phyloP scores from a whole-genome alignment of 2,797 vertebrate genomes.

The Leptatherina wallacei region DNA sequence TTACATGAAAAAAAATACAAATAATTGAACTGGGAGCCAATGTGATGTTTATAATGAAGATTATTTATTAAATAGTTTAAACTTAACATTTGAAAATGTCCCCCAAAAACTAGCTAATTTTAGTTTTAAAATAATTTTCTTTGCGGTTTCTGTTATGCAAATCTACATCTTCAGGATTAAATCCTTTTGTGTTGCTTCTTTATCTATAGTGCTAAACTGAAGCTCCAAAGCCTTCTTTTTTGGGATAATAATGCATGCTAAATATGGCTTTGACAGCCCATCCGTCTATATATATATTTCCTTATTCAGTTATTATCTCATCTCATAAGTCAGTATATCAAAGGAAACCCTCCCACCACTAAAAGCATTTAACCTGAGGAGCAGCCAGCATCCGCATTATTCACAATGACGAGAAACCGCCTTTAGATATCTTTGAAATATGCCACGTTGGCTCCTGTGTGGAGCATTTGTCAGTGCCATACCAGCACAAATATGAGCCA shows the following conservation, averaged over 20 bases:
- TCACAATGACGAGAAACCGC: slow-evolving; percentile 49
- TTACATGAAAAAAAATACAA: background rate
- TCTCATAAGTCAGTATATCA: slow-evolving; percentile 35
- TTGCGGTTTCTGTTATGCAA: background rate
- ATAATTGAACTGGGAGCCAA: background rate
- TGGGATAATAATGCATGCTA: slow-evolving; percentile 6
- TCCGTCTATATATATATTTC: background rate
- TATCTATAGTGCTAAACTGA: slow-evolving; percentile 2
- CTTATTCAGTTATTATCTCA: slow-evolving; percentile 49
- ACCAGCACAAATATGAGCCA: slow-evolving; percentile 48
- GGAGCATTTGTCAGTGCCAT: slow-evolving; percentile 66
- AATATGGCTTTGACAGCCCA: slow-evolving; percentile 25
- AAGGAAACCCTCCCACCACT: slow-evolving; percentile 28
- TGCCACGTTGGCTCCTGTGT: slow-evolving; percentile 41
- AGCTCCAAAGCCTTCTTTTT: slow-evolving; percentile 5
- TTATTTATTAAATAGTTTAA: background rate
- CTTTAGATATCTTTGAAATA: slow-evolving; percentile 59
- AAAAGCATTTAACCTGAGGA: slow-evolving; percentile 30
- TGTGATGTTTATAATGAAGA: background rate
- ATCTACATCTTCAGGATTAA: background rate
- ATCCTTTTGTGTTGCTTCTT: background rate
- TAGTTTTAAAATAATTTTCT: background rate
- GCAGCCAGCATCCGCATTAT: slow-evolving; percentile 39
- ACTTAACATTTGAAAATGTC: background rate
- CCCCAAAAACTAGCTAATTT: background rate